phyloP scores from a whole-genome alignment of 2,797 vertebrate genomes.

The Clarias laeviceps region DNA sequence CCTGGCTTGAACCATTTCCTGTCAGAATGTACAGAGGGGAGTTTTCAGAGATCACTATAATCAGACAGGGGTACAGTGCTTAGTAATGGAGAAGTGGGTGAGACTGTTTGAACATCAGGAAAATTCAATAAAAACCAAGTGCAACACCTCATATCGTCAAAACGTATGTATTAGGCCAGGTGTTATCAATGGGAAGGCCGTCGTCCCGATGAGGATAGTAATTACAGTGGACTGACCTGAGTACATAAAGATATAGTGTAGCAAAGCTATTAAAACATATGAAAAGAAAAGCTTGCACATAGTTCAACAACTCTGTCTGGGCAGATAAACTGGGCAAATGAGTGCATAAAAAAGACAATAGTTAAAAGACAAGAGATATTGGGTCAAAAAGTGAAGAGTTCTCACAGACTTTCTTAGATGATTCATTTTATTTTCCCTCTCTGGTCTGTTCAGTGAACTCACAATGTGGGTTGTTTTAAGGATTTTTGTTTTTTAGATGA shows the following conservation, averaged over 20 bases:
- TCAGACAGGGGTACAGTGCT: constrained; percentile 45
- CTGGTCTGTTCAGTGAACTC: neutral
- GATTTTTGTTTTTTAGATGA: neutral
- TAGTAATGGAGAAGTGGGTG: constrained; percentile 38
- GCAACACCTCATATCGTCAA: neutral
- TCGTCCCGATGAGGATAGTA: neutral
- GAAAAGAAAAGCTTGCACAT: neutral
- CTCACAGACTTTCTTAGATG: neutral
- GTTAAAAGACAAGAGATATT: neutral
- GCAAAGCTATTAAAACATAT: neutral
- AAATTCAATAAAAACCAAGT: neutral
- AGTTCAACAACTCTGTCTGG: neutral
- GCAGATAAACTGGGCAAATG: neutral
- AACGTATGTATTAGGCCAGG: neutral
- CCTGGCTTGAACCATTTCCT: constrained; percentile 51
- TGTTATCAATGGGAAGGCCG: neutral
- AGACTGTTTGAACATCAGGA: neutral
- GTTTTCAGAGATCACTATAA: constrained; percentile 52
- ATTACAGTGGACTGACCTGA: neutral
- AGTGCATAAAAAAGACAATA: constrained; percentile 1
- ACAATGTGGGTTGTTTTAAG: neutral
- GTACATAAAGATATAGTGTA: constrained; percentile 2
- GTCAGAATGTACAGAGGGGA: constrained; percentile 36
- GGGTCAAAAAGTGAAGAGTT: neutral
- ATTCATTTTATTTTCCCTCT: neutral